Conservation (phyloP, 2,113 vertebrate genomes). For the Manacus vitellinus region DNA sequence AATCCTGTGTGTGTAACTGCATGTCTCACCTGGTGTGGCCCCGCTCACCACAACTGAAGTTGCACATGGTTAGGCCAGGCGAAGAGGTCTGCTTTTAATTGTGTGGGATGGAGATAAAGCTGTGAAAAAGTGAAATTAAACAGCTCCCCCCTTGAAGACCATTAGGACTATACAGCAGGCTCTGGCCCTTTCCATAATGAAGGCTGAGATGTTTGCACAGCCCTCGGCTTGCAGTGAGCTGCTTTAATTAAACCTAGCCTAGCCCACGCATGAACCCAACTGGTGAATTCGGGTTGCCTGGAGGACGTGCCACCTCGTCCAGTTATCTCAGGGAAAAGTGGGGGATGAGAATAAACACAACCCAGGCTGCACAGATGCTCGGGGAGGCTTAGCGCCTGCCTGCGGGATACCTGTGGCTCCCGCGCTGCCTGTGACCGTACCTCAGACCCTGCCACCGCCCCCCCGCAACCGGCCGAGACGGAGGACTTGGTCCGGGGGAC, state of each 20-base stretch:
- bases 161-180: not conserved
- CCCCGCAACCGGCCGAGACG: not conserved
- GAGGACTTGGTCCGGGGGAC: not conserved
- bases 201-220: not conserved
- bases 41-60: fast-evolving
- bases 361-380: not conserved
- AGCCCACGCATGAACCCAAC: constrained; percentile 4
- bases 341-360: not conserved
- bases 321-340: not conserved
- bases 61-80: fast-evolving
- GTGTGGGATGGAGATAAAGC: not conserved
- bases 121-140: constrained; percentile 14
- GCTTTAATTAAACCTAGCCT: constrained; percentile 1
- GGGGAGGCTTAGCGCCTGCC: not conserved
- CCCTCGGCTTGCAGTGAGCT: not conserved
- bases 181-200: not conserved
- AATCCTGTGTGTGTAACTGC: fast-evolving
- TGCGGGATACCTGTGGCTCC: not conserved
- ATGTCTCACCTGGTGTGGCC: fast-evolving
- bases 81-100: not conserved
- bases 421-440: not conserved
- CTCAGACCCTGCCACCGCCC: not conserved
- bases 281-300: not conserved
- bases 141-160: not conserved
- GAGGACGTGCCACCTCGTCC: not conserved